These are phyloP conservation scores for Drosophila histrio DNA, from an alignment of 2,888 invertebrate genomes.

Conservation along the genomic window DNA sequence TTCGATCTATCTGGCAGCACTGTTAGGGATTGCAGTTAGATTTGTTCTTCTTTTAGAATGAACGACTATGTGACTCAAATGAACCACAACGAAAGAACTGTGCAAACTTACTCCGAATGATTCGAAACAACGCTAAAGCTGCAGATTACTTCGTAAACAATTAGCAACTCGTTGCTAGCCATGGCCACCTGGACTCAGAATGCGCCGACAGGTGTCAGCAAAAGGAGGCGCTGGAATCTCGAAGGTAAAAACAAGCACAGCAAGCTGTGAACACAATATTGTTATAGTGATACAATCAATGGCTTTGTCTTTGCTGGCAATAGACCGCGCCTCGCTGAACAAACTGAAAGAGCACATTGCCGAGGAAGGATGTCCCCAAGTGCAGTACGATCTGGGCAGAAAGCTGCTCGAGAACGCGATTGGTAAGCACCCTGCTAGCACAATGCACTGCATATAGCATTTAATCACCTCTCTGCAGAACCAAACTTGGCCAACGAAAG, in stretches of 20 bases:
- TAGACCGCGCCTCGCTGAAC: constrained; percentile 84
- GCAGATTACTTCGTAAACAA: constrained; percentile 52
- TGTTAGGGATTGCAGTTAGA: not conserved
- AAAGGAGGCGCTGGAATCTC: constrained; percentile 83
- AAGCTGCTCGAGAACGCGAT: constrained; percentile 91
- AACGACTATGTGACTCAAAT: not conserved
- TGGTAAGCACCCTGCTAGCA: constrained; percentile 85
- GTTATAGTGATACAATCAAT: not conserved
- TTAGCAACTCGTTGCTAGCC: not conserved
- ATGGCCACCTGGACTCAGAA: constrained; percentile 84
- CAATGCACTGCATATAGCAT: not conserved
- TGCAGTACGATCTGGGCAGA: constrained; percentile 94
- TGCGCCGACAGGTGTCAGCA: constrained; percentile 77
- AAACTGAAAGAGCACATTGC: constrained; percentile 88
- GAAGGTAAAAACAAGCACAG: constrained; percentile 75
- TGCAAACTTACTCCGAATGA: not conserved
- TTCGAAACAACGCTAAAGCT: constrained; percentile 26
- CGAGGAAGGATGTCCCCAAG: constrained; percentile 94
- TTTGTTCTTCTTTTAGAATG: not conserved
- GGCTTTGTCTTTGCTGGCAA: not conserved
- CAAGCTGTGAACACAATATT: not conserved
- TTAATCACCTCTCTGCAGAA: constrained; percentile 50
- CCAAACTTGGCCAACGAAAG: constrained; percentile 84
- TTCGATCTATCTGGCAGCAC: too few relatives aligned
- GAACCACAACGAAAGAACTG: not conserved